These are phyloP conservation scores for Lasiurus borealis DNA, from an alignment of 2,113 vertebrate species.

Conservation along the genomic window DNA sequence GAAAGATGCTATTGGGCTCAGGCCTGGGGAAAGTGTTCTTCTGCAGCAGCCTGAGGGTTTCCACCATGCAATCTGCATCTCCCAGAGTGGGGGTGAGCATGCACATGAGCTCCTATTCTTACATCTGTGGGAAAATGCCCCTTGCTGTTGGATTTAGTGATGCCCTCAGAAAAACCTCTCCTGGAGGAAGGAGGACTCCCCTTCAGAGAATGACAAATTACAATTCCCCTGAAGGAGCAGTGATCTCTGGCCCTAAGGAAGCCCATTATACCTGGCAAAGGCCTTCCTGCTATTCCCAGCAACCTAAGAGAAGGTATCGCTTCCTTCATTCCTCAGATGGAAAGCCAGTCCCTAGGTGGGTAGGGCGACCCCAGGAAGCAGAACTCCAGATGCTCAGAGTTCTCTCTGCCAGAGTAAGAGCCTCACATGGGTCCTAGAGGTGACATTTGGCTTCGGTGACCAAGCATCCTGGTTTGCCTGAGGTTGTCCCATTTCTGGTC, in stretches of 20 bases:
- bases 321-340: background rate
- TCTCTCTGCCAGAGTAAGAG: background rate
- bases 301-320: no score
- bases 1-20: background rate
- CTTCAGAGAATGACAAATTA: background rate
- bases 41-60: rapidly evolving
- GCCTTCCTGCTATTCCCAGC: background rate
- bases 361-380: no score
- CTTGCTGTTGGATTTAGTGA: background rate
- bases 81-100: background rate
- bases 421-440: background rate
- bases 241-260: background rate
- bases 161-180: background rate
- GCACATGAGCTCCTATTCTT: rapidly evolving
- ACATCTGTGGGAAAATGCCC: background rate
- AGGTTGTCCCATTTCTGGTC: background rate
- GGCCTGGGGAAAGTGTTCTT: background rate
- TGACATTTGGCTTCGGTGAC: background rate
- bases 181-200: background rate
- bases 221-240: background rate
- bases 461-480: background rate
- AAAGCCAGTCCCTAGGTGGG: background rate
- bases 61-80: rapidly evolving
- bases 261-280: background rate
- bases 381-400: background rate